These are phyloP conservation scores for Pituophis catenifer DNA, from an alignment of 2,113 vertebrate genomes.

Conservation along the genomic window DNA sequence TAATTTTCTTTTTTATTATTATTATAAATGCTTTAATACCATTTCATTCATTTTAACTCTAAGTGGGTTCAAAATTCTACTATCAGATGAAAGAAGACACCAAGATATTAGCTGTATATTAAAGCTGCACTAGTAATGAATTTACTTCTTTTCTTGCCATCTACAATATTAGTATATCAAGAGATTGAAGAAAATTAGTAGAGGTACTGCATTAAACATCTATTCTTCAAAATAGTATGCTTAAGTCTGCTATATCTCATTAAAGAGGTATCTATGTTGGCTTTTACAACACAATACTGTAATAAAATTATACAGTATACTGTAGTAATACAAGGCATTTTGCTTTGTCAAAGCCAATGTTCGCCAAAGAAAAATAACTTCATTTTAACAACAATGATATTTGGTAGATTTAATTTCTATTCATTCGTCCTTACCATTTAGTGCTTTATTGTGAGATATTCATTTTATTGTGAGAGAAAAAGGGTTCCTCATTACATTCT, in stretches of 20 bases:
- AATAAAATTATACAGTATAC: slow-evolving; percentile 4
- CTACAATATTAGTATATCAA: neutral
- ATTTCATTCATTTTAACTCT: no score
- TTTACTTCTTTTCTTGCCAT: slow-evolving; percentile 5
- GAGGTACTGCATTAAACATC: neutral
- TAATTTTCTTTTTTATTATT: no score
- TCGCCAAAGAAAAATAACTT: neutral
- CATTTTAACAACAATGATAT: neutral
- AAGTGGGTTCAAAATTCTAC: no score
- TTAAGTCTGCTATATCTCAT: neutral
- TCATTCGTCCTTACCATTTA: neutral
- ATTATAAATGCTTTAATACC: no score
- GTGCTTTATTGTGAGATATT: neutral
- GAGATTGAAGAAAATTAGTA: neutral
- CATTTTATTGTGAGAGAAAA: neutral
- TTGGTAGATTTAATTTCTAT: neutral
- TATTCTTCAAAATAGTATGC: neutral
- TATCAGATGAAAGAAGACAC: neutral
- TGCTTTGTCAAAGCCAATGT: neutral
- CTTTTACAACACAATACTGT: neutral
- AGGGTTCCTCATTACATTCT: neutral
- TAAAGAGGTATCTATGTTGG: neutral
- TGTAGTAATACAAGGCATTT: neutral
- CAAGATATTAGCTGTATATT: neutral
- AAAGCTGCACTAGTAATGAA: neutral